Evolutionary conservation across 2,797 vertebrate species (phyloP).

Genomic region (Centropyge bicolor): DNA sequence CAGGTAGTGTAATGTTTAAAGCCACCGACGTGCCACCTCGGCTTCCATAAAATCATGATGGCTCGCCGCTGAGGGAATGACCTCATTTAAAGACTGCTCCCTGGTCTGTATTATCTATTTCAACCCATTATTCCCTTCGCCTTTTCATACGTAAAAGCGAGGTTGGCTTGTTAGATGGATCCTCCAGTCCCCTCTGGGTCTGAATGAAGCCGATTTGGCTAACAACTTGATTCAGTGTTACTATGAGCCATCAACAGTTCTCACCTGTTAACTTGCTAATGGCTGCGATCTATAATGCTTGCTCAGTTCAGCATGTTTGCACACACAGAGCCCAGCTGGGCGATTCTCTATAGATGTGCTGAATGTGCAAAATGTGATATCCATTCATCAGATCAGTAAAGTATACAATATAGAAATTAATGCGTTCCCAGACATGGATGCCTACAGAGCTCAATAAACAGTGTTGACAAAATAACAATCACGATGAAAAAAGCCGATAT

Average conservation of each 20-base stretch:
- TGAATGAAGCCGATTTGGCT: constrained; percentile 44
- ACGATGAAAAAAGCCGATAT: constrained; percentile 31
- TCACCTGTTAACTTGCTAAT: constrained; percentile 57
- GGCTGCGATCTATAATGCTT: constrained; percentile 57
- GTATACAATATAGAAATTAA: constrained; percentile 40
- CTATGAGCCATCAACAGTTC: constrained; percentile 51
- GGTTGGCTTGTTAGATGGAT: constrained; percentile 8
- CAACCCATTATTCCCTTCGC: constrained; percentile 25
- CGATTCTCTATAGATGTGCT: constrained; percentile 54
- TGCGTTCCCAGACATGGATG: constrained; percentile 20
- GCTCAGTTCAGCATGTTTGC: constrained; percentile 53
- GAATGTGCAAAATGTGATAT: constrained; percentile 62
- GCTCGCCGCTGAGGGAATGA: constrained; percentile 29
- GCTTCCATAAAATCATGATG: constrained; percentile 47
- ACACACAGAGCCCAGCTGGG: constrained; percentile 48
- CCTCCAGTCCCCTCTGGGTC: constrained; percentile 14
- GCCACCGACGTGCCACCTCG: constrained; percentile 29
- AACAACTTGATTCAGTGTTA: constrained; percentile 60
- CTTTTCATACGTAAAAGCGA: constrained; percentile 27
- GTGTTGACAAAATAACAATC: constrained; percentile 26
- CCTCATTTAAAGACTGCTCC: constrained; percentile 27
- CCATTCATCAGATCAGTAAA: constrained; percentile 72
- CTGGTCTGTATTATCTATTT: constrained; percentile 42
- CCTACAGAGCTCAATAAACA: constrained; percentile 30
- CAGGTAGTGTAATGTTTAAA: constrained; percentile 33